A percentile compares a stretch with the other conserved stretches of the same genome.
Evolutionary conservation across 2,797 vertebrate genomes (phyloP).

Genomic region (Malurus leucopterus): DNA sequence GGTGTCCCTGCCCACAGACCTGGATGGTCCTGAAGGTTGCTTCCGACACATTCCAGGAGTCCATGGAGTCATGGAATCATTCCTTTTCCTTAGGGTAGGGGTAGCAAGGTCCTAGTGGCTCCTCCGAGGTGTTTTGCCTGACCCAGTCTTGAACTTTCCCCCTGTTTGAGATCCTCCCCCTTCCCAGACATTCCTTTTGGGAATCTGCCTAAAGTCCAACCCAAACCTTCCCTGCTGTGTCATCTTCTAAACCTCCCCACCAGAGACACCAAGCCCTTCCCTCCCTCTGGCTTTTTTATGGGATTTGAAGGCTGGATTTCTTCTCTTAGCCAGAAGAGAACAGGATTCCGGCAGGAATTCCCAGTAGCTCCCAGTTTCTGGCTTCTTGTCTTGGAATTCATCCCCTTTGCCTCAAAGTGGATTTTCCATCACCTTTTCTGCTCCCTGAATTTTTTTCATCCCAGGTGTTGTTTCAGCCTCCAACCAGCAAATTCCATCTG

Average conservation of each 20-base stretch:
- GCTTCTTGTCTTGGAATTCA: neutral
- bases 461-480: neutral
- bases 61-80: too few relatives aligned
- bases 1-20: too few relatives aligned
- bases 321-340: neutral
- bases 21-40: too few relatives aligned
- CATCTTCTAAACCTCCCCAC: neutral
- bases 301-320: neutral
- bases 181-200: neutral
- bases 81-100: neutral
- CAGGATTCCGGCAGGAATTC: neutral
- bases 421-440: neutral
- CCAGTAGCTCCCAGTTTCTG: fast-evolving
- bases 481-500: neutral
- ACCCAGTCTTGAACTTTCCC: neutral
- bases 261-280: neutral
- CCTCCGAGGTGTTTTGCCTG: neutral
- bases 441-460: neutral
- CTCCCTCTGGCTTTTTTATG: neutral
- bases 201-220: neutral
- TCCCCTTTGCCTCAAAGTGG: neutral
- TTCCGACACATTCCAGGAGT: neutral
- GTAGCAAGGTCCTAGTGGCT: neutral
- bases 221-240: neutral
- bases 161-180: neutral